These are phyloP conservation scores for Ruditapes philippinarum DNA, from an alignment of 1,140 invertebrate species.

Conservation along the genomic window DNA sequence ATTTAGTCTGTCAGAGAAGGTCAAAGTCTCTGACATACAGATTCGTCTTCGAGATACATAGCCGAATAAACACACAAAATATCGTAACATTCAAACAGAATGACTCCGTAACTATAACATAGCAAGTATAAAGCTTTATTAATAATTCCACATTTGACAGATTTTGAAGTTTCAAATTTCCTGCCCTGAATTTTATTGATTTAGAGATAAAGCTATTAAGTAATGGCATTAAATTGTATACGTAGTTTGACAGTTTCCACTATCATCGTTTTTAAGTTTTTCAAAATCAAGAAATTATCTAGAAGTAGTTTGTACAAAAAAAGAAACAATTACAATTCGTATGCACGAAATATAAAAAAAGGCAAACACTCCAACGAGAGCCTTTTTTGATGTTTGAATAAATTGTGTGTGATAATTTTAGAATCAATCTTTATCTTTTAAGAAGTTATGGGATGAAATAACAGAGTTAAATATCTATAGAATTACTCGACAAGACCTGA, in stretches of 20 bases:
- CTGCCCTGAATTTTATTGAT: slow-evolving; percentile 68
- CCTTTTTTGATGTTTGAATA: too few species aligned
- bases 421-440: too few species aligned
- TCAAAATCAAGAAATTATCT: slow-evolving; percentile 44
- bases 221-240: slow-evolving; percentile 51
- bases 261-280: slow-evolving; percentile 50
- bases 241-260: slow-evolving; percentile 58
- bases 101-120: slow-evolving; percentile 63
- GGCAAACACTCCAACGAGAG: too few species aligned
- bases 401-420: too few species aligned
- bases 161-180: slow-evolving; percentile 70
- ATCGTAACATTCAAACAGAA: slow-evolving; percentile 44
- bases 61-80: slow-evolving; percentile 56
- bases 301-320: too few species aligned
- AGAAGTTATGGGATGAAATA: too few species aligned
- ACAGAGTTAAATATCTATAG: too few species aligned
- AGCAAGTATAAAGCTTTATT: slow-evolving; percentile 54
- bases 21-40: slow-evolving; percentile 38
- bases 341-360: too few species aligned
- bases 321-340: too few species aligned
- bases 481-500: too few species aligned
- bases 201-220: slow-evolving; percentile 64
- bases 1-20: slow-evolving; percentile 58
- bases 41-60: slow-evolving; percentile 53
- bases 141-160: slow-evolving; percentile 69